phyloP scores from a whole-genome alignment of 2,797 vertebrate genomes.

The Rhyacichthys aspro region DNA sequence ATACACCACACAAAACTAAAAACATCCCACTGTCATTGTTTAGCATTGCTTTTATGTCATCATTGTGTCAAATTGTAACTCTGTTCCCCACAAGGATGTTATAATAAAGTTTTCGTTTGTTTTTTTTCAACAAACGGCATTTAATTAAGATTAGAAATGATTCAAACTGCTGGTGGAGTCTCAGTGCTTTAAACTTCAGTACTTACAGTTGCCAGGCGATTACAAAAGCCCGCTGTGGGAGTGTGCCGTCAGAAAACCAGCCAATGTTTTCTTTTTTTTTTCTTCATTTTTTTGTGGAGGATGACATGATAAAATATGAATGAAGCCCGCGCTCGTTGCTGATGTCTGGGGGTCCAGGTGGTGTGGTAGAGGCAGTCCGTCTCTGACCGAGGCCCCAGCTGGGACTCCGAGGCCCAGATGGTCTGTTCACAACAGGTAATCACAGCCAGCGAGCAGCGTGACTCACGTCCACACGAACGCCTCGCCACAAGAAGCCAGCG shows the following conservation, averaged over 20 bases:
- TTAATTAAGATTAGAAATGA: too few species aligned
- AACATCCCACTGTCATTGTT: too few species aligned
- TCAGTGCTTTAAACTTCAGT: too few species aligned
- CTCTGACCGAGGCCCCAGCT: conserved; percentile 62
- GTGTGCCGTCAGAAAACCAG: conserved; percentile 35
- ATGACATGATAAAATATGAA: conserved; percentile 63
- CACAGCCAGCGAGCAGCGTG: conserved; percentile 66
- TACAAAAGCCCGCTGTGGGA: conserved; percentile 43
- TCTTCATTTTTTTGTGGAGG: conserved; percentile 21
- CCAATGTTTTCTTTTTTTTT: conserved; percentile 24
- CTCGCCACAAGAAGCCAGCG: conserved; percentile 51
- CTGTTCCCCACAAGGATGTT: too few species aligned
- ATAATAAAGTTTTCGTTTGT: too few species aligned
- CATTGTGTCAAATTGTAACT: too few species aligned
- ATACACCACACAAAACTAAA: too few species aligned
- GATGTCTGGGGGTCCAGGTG: conserved; percentile 68
- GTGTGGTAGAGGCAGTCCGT: conserved; percentile 56
- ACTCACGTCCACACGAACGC: conserved; percentile 63
- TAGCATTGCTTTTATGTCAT: too few species aligned
- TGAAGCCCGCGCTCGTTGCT: conserved; percentile 36
- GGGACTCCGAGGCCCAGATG: conserved; percentile 74
- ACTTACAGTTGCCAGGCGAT: conserved; percentile 68
- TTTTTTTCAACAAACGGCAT: conserved; percentile 55
- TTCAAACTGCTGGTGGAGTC: too few species aligned
- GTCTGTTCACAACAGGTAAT: conserved; percentile 74